Evolutionary conservation across 2,113 vertebrate species (phyloP).

Genomic region (Eonycteris spelaea): DNA sequence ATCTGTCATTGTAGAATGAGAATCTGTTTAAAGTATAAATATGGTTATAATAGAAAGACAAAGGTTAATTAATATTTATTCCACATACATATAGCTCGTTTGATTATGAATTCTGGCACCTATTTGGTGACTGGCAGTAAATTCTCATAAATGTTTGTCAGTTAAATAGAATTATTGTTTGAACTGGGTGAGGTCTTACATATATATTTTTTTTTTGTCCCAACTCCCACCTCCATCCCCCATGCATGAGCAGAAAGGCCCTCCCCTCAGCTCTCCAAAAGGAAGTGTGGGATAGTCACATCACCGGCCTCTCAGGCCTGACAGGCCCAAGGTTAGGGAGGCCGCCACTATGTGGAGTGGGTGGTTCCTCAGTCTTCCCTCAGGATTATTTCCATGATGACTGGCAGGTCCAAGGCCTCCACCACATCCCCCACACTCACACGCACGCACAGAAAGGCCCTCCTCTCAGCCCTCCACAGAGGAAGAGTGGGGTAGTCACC

Average conservation of each 20-base stretch:
- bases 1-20: not conserved
- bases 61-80: not conserved
- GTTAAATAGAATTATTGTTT: not conserved
- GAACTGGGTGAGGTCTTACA: not conserved
- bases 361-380: not conserved
- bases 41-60: not conserved
- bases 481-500: not conserved
- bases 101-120: not conserved
- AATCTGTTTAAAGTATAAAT: not conserved
- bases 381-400: not conserved
- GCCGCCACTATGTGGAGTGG: not conserved
- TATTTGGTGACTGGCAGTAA: not conserved
- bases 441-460: accelerated
- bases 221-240: too few species aligned
- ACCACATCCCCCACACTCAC: too few species aligned
- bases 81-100: not conserved
- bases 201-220: not conserved
- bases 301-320: not conserved
- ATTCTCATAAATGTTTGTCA: not conserved
- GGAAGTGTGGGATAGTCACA: too few species aligned
- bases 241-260: too few species aligned
- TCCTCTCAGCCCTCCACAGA: not conserved
- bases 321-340: not conserved
- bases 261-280: too few species aligned
- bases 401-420: not conserved